These are phyloP conservation scores for Oenanthe melanoleuca DNA, from an alignment of 2,113 vertebrate species.

Conservation along the genomic window DNA sequence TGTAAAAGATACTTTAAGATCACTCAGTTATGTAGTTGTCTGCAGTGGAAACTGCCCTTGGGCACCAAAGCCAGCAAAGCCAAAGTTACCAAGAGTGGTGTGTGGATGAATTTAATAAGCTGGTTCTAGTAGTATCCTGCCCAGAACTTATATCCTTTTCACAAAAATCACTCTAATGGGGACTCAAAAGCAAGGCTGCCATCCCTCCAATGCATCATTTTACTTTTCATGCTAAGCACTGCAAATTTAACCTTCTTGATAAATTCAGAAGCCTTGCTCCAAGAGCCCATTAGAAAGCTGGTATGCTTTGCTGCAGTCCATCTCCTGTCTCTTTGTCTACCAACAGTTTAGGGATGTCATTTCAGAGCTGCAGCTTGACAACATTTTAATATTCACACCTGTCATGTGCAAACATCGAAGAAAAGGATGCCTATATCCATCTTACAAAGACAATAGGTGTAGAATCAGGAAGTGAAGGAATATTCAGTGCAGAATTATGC, in stretches of 20 bases:
- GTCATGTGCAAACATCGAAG: not conserved
- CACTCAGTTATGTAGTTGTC: not conserved
- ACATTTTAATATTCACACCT: not conserved
- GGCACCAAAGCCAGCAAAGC: not conserved
- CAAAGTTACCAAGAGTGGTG: not conserved
- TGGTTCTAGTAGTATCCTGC: not conserved
- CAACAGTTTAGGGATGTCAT: not conserved
- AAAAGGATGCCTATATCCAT: not conserved
- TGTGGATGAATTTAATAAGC: not conserved
- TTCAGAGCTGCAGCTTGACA: conserved; percentile 1
- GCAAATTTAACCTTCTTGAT: not conserved
- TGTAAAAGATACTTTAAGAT: not conserved
- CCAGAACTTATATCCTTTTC: not conserved
- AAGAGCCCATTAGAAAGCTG: not conserved
- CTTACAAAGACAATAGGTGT: not conserved
- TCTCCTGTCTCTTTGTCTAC: not conserved
- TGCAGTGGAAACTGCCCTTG: not conserved
- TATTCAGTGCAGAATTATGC: not conserved
- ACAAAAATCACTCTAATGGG: not conserved
- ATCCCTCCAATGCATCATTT: not conserved
- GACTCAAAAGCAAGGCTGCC: not conserved
- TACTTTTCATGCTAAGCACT: not conserved
- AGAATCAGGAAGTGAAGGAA: not conserved
- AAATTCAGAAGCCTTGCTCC: not conserved
- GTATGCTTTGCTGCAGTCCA: not conserved